Percentiles rank a stretch among this genome's conserved stretches.
These are phyloP conservation scores for Geophilus truncorum DNA, from an alignment of 2,888 invertebrate species.

Conservation along the genomic window DNA sequence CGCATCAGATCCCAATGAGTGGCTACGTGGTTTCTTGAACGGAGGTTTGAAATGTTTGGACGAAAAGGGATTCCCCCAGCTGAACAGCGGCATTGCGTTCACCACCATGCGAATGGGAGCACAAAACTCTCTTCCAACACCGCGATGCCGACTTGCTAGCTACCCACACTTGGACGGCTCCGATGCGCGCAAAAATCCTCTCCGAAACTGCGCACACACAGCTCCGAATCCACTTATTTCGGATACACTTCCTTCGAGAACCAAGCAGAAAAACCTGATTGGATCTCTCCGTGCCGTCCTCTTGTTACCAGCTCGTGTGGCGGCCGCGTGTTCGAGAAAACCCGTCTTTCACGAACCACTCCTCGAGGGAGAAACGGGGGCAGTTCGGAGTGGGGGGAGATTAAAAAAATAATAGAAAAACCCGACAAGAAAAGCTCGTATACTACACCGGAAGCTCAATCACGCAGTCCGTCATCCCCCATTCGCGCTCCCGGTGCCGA, in stretches of 20 bases:
- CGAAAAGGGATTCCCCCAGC: slow-evolving; percentile 33
- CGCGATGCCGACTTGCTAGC: too few relatives aligned
- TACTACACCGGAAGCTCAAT: neutral
- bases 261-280: neutral
- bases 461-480: neutral
- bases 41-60: slow-evolving; percentile 36
- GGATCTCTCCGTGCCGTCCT: neutral
- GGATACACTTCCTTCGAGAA: neutral
- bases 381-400: too few relatives aligned
- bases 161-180: too few relatives aligned
- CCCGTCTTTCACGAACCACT: neutral
- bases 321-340: neutral
- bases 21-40: slow-evolving; percentile 36
- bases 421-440: neutral
- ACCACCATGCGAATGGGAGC: neutral
- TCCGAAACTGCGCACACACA: too few relatives aligned
- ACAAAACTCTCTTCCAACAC: too few relatives aligned
- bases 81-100: slow-evolving; percentile 35
- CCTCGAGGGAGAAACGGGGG: too few relatives aligned
- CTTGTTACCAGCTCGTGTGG: neutral
- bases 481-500: neutral
- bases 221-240: neutral
- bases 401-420: too few relatives aligned
- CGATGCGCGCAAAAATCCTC: too few relatives aligned
- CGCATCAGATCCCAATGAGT: slow-evolving; percentile 29